These are phyloP conservation scores for Pelvicachromis taeniatus DNA, from an alignment of 2,113 vertebrate genomes.

Conservation along the genomic window DNA sequence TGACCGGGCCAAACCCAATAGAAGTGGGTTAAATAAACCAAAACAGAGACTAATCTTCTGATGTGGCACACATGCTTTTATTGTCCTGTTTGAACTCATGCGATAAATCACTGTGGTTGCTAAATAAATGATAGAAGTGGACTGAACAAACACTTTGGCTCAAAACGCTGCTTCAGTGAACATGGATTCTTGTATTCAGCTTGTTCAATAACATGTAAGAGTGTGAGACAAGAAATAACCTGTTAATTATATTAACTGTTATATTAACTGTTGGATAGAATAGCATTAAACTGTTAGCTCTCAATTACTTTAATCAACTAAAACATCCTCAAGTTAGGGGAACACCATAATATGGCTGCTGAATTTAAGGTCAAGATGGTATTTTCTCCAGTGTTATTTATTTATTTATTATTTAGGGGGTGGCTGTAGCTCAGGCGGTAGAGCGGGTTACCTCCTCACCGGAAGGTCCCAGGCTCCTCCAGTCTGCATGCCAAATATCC, in stretches of 20 bases:
- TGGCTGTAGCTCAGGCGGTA: no score
- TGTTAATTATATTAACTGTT: not conserved
- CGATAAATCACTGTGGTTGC: not conserved
- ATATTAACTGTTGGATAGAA: not conserved
- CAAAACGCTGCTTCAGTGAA: not conserved
- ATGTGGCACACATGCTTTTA: not conserved
- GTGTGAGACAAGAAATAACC: not conserved
- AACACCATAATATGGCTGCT: not conserved
- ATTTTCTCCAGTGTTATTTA: not conserved
- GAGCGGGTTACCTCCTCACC: no score
- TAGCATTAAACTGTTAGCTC: not conserved
- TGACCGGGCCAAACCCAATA: not conserved
- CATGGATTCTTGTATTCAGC: not conserved
- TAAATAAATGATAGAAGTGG: not conserved
- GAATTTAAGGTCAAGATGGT: not conserved
- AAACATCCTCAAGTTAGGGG: not conserved
- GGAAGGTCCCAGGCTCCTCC: no score
- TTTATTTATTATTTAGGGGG: no score
- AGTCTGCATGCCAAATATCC: no score
- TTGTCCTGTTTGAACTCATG: not conserved
- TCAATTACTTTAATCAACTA: not conserved
- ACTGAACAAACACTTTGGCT: not conserved
- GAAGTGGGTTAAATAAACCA: not conserved
- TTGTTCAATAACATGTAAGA: not conserved
- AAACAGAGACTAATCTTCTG: not conserved